phyloP scores from a whole-genome alignment of 1,140 invertebrate species.

The Eulimnadia texana region DNA sequence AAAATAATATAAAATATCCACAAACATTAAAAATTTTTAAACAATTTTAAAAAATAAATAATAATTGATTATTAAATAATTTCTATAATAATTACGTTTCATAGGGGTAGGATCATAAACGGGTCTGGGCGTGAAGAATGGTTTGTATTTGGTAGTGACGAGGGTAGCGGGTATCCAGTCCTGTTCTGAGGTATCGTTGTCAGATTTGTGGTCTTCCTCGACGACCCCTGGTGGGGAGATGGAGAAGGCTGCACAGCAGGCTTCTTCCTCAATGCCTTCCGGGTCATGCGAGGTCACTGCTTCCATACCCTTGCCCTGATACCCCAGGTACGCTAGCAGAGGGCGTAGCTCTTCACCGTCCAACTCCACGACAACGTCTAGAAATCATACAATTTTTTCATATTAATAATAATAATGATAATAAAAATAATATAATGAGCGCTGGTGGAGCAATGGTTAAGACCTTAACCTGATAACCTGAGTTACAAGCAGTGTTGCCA shows the following conservation, averaged over 20 bases:
- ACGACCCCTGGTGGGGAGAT: constrained; percentile 14
- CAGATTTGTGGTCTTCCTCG: constrained; percentile 7
- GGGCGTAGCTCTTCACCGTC: constrained; percentile 19
- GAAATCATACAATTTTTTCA: no score
- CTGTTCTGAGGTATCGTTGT: constrained; percentile 17
- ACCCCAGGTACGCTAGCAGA: constrained; percentile 25
- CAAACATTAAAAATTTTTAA: no score
- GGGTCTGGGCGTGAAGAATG: constrained; percentile 15
- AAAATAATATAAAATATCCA: no score
- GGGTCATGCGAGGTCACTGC: constrained; percentile 19
- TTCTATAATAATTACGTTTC: no score
- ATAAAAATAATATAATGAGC: constrained; percentile 9
- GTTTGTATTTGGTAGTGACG: constrained; percentile 18
- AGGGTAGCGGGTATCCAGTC: constrained; percentile 20
- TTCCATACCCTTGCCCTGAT: constrained; percentile 21
- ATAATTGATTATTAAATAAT: no score
- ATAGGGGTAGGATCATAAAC: constrained; percentile 13
- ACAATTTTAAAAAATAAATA: no score
- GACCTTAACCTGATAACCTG: no score
- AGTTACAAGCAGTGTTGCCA: no score
- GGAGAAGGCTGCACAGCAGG: constrained; percentile 14
- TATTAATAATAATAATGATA: constrained; percentile 10
- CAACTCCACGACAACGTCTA: constrained; percentile 24
- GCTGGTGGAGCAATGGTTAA: no score
- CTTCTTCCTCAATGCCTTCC: constrained; percentile 17